Evolutionary conservation across 2,113 vertebrate species (phyloP).

Genomic region (Notiomystis cincta): DNA sequence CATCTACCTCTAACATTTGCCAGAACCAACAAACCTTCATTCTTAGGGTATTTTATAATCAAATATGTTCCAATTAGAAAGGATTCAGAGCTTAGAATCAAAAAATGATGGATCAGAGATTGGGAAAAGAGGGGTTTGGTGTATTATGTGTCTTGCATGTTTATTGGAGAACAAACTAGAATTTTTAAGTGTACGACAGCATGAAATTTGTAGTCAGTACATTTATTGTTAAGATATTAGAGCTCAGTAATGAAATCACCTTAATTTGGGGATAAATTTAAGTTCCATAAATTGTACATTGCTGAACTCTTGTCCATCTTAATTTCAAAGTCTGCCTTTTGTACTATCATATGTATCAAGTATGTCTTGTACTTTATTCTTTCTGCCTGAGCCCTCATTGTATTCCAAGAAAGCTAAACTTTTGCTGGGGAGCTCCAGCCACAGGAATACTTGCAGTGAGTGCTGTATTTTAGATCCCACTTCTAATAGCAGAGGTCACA

Average conservation of each 20-base stretch:
- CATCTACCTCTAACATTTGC: neutral
- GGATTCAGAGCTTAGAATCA: neutral
- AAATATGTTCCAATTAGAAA: neutral
- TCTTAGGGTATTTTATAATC: neutral
- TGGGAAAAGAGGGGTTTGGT: neutral
- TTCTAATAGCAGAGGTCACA: neutral
- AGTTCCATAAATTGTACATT: neutral
- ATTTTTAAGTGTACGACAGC: neutral
- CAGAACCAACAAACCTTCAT: neutral
- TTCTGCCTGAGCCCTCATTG: neutral
- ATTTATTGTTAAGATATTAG: neutral
- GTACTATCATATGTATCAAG: neutral
- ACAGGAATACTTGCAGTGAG: neutral
- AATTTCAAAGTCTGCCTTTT: neutral
- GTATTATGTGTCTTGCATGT: neutral
- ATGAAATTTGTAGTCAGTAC: neutral
- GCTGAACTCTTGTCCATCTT: neutral
- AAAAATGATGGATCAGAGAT: neutral
- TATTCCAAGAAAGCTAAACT: neutral
- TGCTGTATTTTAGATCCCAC: neutral
- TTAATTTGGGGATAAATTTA: neutral
- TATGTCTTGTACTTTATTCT: neutral
- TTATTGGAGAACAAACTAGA: neutral
- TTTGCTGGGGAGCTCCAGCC: neutral
- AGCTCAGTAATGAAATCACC: neutral